Base-by-base conservation (phyloP, 1,140 invertebrate genomes). In the Hydropsyche tenuis region DNA sequence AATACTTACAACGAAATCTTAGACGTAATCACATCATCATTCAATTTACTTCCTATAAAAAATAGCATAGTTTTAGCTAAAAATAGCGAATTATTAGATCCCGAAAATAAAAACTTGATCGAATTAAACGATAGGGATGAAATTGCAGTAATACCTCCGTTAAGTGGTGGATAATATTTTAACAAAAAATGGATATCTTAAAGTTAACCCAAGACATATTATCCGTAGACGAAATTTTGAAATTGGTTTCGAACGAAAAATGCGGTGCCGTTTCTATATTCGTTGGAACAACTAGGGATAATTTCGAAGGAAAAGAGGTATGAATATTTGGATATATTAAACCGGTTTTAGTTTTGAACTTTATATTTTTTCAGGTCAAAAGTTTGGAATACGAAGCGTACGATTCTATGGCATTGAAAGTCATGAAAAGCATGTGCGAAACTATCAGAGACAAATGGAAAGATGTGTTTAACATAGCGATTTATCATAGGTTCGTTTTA, bases 301-400 rank as follows among this genome's bases (percentile, higher is more conserved):
- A 92, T 82, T 97, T 96, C 86, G 89, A 96, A 74, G 90, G 90
- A 20, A 94, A 94, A 87, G 89, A 89, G 83, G 92, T 92, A 81
- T 80, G 11, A 11, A 4, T 46, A 48, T 68, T 30, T 74, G 73
- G 30, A 76, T 51, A 66, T 12, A 75, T 25, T 42, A 20, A 18
- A 66, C 7, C 62, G 12, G 64, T n/a, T n/a, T 37, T 37, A 37
- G 9, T 37, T 37, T 37, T 37, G 9, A 37, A 37, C n/a, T 75
- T 76, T 74, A 30, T 69, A 22, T 73, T 43, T 51, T 78, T 80
- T 23, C 60, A 91, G 89, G 95, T 98, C 14, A 63, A 91, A 6
- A 87, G 88, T 68, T 85, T 99, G 46, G 92, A 95, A 81, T 99
- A 98, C 86, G 96, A 98, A 87, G 94, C 96, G 0, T 98, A 97